Evolutionary conservation across 1,140 invertebrate genomes (phyloP).

Genomic region (Drosophila kohkoa): DNA sequence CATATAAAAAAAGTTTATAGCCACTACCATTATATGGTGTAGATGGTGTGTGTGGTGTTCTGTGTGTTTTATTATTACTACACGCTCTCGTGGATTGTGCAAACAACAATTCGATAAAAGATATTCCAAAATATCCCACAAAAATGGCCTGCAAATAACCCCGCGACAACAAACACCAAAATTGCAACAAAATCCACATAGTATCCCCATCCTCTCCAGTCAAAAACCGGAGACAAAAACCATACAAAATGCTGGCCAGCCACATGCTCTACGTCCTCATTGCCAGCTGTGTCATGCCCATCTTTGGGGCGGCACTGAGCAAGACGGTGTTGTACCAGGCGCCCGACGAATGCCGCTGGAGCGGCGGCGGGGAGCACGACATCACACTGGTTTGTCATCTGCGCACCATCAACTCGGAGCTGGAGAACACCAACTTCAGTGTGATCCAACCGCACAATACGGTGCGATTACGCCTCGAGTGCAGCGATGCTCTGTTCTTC

Average conservation of each 20-base stretch:
- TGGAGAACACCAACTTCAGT: constrained; percentile 95
- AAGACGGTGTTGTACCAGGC: constrained; percentile 91
- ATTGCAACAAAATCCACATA: constrained; percentile 21
- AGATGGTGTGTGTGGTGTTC: constrained; percentile 51
- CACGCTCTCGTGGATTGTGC: constrained; percentile 56
- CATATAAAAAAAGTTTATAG: constrained; percentile 27
- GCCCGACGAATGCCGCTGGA: constrained; percentile 94
- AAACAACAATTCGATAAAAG: constrained; percentile 45
- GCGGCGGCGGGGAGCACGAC: constrained; percentile 88
- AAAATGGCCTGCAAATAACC: constrained; percentile 69
- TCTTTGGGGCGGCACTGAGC: constrained; percentile 89
- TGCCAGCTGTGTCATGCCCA: constrained; percentile 88
- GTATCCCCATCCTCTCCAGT: constrained; percentile 27
- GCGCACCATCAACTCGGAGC: constrained; percentile 94
- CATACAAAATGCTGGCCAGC: constrained; percentile 66
- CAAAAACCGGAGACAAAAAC: constrained; percentile 18
- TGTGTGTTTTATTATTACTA: constrained; percentile 50
- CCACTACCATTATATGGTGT: constrained; percentile 34
- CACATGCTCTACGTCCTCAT: constrained; percentile 84
- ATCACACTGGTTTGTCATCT: constrained; percentile 92
- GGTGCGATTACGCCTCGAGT: constrained; percentile 92
- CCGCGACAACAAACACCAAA: constrained; percentile 14
- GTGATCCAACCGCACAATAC: constrained; percentile 95
- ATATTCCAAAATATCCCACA: constrained; percentile 51
- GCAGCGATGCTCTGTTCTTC: constrained; percentile 93